phyloP scores from a whole-genome alignment of 2,113 vertebrate genomes.

The Triplophysa dalaica region DNA sequence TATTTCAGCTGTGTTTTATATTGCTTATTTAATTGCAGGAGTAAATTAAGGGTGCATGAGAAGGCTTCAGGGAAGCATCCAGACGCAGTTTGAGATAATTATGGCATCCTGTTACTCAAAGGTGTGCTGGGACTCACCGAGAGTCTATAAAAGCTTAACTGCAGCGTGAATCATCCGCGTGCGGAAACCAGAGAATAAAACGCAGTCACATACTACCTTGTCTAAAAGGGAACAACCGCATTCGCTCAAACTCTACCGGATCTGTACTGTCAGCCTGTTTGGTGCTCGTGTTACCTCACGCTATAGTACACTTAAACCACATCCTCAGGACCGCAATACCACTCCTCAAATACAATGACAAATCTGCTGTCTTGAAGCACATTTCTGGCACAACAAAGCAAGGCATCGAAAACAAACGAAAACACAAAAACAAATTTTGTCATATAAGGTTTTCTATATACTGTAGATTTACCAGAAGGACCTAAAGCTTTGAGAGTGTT shows the following conservation, averaged over 20 bases:
- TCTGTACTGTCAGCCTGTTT: conserved; percentile 1
- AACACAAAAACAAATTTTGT: not conserved
- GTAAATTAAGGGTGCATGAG: not conserved
- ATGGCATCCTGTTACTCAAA: conserved; percentile 16
- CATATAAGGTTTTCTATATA: not conserved
- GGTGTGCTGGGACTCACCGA: conserved; percentile 9
- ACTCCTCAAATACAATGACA: not conserved
- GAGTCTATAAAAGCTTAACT: conserved; percentile 7
- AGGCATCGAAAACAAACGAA: not conserved
- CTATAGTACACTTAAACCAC: not conserved
- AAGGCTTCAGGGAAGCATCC: not conserved
- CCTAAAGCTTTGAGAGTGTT: too few relatives aligned
- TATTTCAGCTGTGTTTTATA: conserved; percentile 3
- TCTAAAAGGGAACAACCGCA: not conserved
- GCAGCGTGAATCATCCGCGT: conserved; percentile 14
- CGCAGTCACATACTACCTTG: conserved; percentile 1
- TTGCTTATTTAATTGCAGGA: not conserved
- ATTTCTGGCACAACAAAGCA: not conserved
- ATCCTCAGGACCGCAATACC: not conserved
- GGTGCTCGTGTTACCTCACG: not conserved
- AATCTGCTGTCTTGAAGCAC: not conserved
- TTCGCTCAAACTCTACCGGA: not conserved
- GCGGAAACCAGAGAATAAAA: conserved; percentile 26
- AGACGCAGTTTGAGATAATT: conserved; percentile 27
- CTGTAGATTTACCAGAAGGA: not conserved